Evolutionary conservation across 1,140 invertebrate species (phyloP), one percentile per base, ranked within the genome.

Genomic region (Rhagoletis pomonella): DNA sequence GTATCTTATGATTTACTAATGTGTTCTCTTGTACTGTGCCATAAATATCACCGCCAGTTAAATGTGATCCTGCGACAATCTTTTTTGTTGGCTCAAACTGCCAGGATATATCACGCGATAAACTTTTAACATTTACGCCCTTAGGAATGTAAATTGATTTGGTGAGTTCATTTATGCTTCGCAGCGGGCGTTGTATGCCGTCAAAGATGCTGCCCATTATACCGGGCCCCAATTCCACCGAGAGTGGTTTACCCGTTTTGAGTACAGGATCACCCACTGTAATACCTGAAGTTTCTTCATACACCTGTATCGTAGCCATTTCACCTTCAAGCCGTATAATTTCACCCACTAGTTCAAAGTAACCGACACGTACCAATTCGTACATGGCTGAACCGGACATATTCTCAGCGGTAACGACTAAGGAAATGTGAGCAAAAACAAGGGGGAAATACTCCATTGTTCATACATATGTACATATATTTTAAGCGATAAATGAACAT

Each of bases 81-180:
- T 96, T 96, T 1, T 95, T 89, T 0, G 98, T 89, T 0, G 98
- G 98, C 91, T 96, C 95, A 93, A 99, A 99, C 87, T 99, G 97
- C 98, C 98, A 99, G n/a, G 94, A 93, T 67, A 94, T 93, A 6
- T 95, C 95, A 84, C 97, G 95, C n/a, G 97, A 97, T 17, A 99
- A 93, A 67, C 97, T 95, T 62, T 98, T 98, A 60, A 97, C 96
- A 93, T 99, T 99, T 10, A 99, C 95, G 94, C 99, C 99, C 94
- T 99, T 99, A n/a, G 99, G 99, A 94, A 99, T 99, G 95, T 99
- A 99, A 94, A 99, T 99, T 90, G 97, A 98, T 89, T 97, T 94
- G 0, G 98, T 98, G 12, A 98, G 91, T 90, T 99, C 96, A 87
- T 96, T 89, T 90, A 97, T 98, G 86, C 95, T 95, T 65, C 96